Base-by-base conservation (phyloP, 1,140 invertebrate genomes). In the Caerostris extrusa region DNA sequence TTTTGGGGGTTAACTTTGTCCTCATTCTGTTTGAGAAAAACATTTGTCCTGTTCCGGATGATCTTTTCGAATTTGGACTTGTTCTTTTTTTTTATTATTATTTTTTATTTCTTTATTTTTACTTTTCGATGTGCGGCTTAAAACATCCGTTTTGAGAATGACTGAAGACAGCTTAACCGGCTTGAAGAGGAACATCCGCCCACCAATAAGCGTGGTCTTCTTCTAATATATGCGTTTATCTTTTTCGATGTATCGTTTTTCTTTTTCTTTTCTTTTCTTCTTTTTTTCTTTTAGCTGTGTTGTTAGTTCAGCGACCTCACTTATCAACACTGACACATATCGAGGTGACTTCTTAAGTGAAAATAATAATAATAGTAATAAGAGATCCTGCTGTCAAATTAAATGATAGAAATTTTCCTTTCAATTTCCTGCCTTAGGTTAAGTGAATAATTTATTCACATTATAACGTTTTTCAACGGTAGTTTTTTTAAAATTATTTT, bases 371-470 rank as follows among this genome's bases (percentile, higher is more conserved):
- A 34, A 34, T 34, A 34, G 34, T 34, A 34, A 34, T 34, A 34
- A 34, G 12, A 77, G 69, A 34, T 77, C 34, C 10, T 34, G 69
- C 10, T 34, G 69, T 53, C 69, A 12, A 19, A 12, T 5, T 19
- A 34, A 77, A 14, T 53, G 71, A 77, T 12, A 50, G 71, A 5
- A 77, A 77, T 77, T 77, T 77, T 77, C 71, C 71, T 77, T 77
- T 77, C 71, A 53, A 12, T 77, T 53, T 2, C 50, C 7, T 50
- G 10, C 53, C 71, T 77, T 6, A 53, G 50, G n/a, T 19, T 50
- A 10, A 7, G 7, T 77, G 34, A 50, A 53, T 77, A 53, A 77
- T 34, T 10, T 6, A 4, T 53, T 77, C 3, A 10, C 53, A 12
- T 12, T 77, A 50, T 12, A 77, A 53, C 8, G 53, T 77, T 77